phyloP scores from a whole-genome alignment of 2,888 invertebrate genomes.

The Macrostomum cliftonense region DNA sequence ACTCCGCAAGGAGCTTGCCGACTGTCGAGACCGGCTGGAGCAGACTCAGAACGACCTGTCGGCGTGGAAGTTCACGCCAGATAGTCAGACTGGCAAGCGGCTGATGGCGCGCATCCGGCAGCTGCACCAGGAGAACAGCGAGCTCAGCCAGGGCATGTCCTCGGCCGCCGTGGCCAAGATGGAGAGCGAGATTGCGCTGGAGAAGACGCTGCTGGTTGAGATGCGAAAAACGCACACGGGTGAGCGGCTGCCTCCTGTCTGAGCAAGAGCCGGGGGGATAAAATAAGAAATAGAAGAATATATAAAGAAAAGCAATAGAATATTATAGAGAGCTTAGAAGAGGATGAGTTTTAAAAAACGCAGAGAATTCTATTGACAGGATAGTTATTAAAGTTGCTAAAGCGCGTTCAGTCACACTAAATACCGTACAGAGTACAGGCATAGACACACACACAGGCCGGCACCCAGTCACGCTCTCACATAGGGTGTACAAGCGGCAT shows the following conservation, averaged over 20 bases:
- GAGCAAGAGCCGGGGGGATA: no score
- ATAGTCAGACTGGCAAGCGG: conserved; percentile 89
- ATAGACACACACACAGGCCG: no score
- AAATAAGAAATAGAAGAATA: no score
- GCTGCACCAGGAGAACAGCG: conserved; percentile 87
- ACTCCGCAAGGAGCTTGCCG: conserved; percentile 68
- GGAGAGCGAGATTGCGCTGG: conserved; percentile 79
- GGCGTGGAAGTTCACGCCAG: conserved; percentile 98
- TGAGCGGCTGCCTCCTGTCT: conserved; percentile 27
- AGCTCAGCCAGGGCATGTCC: conserved; percentile 79
- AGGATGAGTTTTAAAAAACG: no score
- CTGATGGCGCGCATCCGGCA: conserved; percentile 89
- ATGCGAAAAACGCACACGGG: conserved; percentile 86
- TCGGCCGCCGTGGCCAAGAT: conserved; percentile 81
- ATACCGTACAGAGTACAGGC: no score
- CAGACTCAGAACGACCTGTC: conserved; percentile 90
- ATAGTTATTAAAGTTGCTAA: no score
- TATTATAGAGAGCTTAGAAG: no score
- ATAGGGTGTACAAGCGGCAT: no score
- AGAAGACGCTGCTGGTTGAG: conserved; percentile 83
- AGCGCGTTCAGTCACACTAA: no score
- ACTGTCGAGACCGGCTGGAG: conserved; percentile 70
- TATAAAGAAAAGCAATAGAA: no score
- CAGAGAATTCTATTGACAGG: no score
- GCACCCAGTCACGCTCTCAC: no score